Conservation (phyloP, 2,888 invertebrate genomes). For the Slavum lentiscoides region DNA sequence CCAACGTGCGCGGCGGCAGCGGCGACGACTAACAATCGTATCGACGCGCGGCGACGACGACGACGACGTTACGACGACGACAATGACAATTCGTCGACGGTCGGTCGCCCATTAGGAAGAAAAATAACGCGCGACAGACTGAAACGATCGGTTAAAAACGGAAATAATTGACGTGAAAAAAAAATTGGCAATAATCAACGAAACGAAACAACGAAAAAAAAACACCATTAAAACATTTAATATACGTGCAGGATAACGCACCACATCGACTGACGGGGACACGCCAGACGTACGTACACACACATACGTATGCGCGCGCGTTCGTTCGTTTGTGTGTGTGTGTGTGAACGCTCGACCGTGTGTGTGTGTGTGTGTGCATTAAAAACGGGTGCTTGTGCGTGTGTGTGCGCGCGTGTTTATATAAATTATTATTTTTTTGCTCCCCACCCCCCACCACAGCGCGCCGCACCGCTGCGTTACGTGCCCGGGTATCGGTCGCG, state of each 20-base stretch:
- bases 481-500: not conserved
- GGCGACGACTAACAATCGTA: constrained; percentile 3
- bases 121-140: too few species aligned
- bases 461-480: not conserved
- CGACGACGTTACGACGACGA: not conserved
- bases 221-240: not conserved
- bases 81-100: too few species aligned
- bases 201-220: not conserved
- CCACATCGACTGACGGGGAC: not conserved
- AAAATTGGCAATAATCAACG: too few species aligned
- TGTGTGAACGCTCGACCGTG: not conserved
- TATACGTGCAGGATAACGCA: not conserved
- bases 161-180: too few species aligned
- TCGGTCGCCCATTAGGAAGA: too few species aligned
- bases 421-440: constrained; percentile 15
- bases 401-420: not conserved
- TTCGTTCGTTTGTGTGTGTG: not conserved
- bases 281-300: constrained; percentile 11
- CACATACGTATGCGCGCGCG: not conserved
- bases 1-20: constrained; percentile 19
- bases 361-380: not conserved
- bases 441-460: not conserved
- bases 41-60: constrained; percentile 22
- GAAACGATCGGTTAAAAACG: too few species aligned
- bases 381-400: not conserved